Percentiles rank a stretch among this genome's conserved stretches.
These are phyloP conservation scores for Sander vitreus DNA, from an alignment of 2,113 vertebrate genomes.

Conservation along the genomic window DNA sequence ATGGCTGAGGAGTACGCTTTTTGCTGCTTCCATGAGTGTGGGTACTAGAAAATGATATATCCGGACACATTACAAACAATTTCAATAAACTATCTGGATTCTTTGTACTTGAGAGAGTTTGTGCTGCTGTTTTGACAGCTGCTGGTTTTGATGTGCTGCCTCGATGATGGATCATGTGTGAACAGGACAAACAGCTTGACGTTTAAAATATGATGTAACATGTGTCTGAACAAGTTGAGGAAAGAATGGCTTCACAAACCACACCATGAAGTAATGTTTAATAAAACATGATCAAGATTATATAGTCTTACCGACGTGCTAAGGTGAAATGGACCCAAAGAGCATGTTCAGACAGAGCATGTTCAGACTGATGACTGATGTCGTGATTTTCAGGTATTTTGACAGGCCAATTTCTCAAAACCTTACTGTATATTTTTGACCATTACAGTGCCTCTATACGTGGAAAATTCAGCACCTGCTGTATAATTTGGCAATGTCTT, in stretches of 20 bases:
- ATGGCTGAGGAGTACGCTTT: not conserved
- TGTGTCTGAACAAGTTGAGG: slow-evolving; percentile 24
- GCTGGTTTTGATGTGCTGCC: slow-evolving; percentile 19
- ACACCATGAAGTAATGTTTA: slow-evolving; percentile 5
- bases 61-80: not conserved
- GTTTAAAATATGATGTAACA: slow-evolving; percentile 28
- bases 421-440: slow-evolving; percentile 2
- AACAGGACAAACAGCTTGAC: slow-evolving; percentile 28
- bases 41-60: not conserved
- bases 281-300: slow-evolving; percentile 15
- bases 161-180: slow-evolving; percentile 37
- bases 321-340: not conserved
- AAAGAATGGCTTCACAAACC: slow-evolving; percentile 20
- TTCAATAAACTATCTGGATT: not conserved
- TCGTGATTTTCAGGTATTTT: not conserved
- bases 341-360: not conserved
- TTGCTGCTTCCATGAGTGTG: not conserved
- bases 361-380: slow-evolving; percentile 18
- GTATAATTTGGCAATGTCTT: slow-evolving; percentile 36
- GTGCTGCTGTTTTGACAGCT: slow-evolving; percentile 33
- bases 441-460: not conserved
- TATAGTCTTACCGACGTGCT: not conserved
- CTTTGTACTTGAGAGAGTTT: not conserved
- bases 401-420: slow-evolving; percentile 8
- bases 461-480: slow-evolving; percentile 43